Percentiles rank a stretch among this genome's conserved stretches.
phyloP scores from a whole-genome alignment of 1,140 invertebrate genomes.

The Drosophila nigromelanica region DNA sequence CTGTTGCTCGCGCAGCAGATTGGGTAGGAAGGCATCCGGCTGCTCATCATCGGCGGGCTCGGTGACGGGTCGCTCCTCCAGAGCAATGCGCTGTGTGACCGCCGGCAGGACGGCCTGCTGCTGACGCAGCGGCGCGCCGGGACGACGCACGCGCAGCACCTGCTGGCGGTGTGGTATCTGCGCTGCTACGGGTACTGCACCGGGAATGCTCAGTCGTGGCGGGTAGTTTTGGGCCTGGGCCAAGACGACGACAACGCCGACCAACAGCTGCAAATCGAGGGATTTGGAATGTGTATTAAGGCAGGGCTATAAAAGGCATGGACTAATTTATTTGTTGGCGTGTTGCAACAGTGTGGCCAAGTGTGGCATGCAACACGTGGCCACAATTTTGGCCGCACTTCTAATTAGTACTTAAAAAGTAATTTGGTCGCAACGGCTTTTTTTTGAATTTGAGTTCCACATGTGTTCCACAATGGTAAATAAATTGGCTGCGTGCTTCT shows the following conservation, averaged over 20 bases:
- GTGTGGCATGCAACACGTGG: constrained; percentile 18
- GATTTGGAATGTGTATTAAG: constrained; percentile 21
- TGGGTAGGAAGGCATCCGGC: constrained; percentile 72
- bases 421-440: not conserved
- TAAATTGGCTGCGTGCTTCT: constrained; percentile 35
- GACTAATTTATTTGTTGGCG: not conserved
- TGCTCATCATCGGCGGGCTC: constrained; percentile 85
- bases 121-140: constrained; percentile 75
- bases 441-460: constrained; percentile 14
- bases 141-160: constrained; percentile 84
- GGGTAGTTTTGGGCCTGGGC: constrained; percentile 85
- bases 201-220: constrained; percentile 86
- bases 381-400: constrained; percentile 21
- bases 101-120: constrained; percentile 84
- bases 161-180: constrained; percentile 84
- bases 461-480: constrained; percentile 25
- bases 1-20: constrained; percentile 72
- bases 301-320: constrained; percentile 24
- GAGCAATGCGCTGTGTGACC: constrained; percentile 81
- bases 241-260: constrained; percentile 57
- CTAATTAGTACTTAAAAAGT: constrained; percentile 39
- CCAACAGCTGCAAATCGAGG: constrained; percentile 53
- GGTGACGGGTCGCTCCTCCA: constrained; percentile 86
- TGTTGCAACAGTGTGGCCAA: constrained; percentile 44
- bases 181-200: constrained; percentile 84